A percentile compares a stretch with the other conserved stretches of the same genome.
phyloP scores from a whole-genome alignment of 2,797 vertebrate genomes.

The Tangara arthus region DNA sequence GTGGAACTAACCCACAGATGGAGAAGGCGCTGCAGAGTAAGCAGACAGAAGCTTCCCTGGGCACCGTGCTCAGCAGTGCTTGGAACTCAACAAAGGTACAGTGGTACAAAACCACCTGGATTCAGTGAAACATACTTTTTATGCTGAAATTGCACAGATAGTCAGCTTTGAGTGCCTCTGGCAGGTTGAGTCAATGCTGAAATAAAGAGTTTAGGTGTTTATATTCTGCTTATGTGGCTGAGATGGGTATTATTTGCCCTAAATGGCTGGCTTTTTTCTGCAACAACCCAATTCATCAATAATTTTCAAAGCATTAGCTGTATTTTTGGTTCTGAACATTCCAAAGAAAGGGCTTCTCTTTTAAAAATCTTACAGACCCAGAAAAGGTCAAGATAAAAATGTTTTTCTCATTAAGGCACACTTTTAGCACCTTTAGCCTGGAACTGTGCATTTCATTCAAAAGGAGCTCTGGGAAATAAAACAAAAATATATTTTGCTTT shows the following conservation, averaged over 20 bases:
- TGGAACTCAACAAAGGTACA: background rate
- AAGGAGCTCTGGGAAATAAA: background rate
- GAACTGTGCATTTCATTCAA: background rate
- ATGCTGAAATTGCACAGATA: background rate
- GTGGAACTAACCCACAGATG: background rate
- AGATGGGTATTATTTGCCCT: background rate
- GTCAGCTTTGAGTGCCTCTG: background rate
- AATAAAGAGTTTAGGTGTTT: background rate
- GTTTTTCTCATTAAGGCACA: background rate
- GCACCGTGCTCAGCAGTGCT: background rate
- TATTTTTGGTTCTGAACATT: background rate
- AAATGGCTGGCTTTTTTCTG: background rate
- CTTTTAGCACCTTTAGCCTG: background rate
- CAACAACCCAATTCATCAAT: background rate
- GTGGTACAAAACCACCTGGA: background rate
- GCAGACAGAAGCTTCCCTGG: background rate
- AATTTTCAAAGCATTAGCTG: background rate
- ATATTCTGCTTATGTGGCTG: background rate
- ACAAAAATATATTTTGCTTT: background rate
- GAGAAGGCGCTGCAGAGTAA: background rate
- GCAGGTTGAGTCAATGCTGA: background rate
- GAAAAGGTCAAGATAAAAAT: background rate
- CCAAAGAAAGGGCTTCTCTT: background rate
- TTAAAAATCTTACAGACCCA: background rate
- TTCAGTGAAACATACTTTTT: background rate